Conservation (phyloP, 2,113 vertebrate genomes). For the Ellobius talpinus region DNA sequence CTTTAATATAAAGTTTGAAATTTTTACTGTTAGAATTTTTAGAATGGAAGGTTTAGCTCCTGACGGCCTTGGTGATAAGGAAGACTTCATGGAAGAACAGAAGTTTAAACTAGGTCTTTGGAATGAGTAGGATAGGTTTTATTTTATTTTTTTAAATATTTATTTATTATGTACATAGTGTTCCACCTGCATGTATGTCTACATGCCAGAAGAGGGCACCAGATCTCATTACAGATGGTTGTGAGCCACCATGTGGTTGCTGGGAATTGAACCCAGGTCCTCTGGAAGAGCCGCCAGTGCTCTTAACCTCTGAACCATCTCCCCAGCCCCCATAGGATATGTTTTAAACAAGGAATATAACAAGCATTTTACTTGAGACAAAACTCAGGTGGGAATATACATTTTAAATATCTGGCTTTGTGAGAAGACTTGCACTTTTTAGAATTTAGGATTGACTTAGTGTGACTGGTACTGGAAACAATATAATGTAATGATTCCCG, state of each 20-base stretch:
- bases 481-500: not conserved
- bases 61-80: not conserved
- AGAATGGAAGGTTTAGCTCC: not conserved
- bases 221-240: too few species aligned
- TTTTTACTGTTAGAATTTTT: not conserved
- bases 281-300: too few species aligned
- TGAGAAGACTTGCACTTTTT: not conserved
- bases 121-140: not conserved
- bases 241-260: too few species aligned
- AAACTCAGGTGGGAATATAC: not conserved
- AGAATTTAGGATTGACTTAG: not conserved
- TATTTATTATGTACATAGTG: too few species aligned
- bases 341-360: not conserved
- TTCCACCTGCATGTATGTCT: too few species aligned
- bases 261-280: too few species aligned
- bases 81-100: constrained; percentile 29
- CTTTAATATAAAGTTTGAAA: constrained; percentile 5
- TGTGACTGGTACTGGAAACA: not conserved
- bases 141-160: too few species aligned
- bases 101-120: not conserved
- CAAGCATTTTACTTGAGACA: not conserved
- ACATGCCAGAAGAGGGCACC: too few species aligned
- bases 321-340: not conserved
- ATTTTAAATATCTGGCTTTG: not conserved
- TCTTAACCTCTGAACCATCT: too few species aligned